Conservation (phyloP, 2,888 invertebrate species). For the Agonum fuliginosum region DNA sequence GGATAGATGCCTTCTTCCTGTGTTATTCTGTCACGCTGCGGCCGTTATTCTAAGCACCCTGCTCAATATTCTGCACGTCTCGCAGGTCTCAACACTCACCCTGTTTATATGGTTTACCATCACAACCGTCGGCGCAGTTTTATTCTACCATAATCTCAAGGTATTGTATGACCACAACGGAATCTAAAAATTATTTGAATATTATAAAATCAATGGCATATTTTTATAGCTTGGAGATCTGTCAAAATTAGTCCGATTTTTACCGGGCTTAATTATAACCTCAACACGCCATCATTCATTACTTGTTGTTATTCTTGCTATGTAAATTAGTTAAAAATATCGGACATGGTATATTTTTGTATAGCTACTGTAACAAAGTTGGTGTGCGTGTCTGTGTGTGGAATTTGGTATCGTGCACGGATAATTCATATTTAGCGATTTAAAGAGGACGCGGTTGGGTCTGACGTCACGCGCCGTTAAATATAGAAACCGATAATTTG, state of each 20-base stretch:
- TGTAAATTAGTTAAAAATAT: conserved; percentile 38
- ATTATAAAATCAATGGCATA: not conserved
- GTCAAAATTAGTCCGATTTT: conserved; percentile 12
- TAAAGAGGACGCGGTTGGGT: conserved; percentile 50
- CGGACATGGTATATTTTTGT: conserved; percentile 30
- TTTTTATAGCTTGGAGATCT: not conserved
- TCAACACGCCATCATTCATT: conserved; percentile 38
- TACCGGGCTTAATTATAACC: conserved; percentile 28
- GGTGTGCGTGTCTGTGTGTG: conserved; percentile 36
- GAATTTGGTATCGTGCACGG: conserved; percentile 39
- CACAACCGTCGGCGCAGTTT: conserved; percentile 83
- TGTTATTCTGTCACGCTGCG: conserved; percentile 87
- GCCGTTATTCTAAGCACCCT: conserved; percentile 84
- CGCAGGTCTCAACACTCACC: conserved; percentile 85
- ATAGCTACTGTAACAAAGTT: conserved; percentile 25
- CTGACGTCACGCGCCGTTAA: conserved; percentile 53
- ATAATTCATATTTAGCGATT: conserved; percentile 56
- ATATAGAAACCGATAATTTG: conserved; percentile 56
- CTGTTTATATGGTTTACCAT: conserved; percentile 86
- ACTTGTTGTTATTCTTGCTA: conserved; percentile 38
- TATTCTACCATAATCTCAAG: conserved; percentile 91
- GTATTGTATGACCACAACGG: conserved; percentile 73
- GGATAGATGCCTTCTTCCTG: conserved; percentile 84
- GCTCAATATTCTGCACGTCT: conserved; percentile 83
- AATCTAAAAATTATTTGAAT: not conserved